phyloP scores from a whole-genome alignment of 2,113 vertebrate genomes.

The Hystrix brachyura region DNA sequence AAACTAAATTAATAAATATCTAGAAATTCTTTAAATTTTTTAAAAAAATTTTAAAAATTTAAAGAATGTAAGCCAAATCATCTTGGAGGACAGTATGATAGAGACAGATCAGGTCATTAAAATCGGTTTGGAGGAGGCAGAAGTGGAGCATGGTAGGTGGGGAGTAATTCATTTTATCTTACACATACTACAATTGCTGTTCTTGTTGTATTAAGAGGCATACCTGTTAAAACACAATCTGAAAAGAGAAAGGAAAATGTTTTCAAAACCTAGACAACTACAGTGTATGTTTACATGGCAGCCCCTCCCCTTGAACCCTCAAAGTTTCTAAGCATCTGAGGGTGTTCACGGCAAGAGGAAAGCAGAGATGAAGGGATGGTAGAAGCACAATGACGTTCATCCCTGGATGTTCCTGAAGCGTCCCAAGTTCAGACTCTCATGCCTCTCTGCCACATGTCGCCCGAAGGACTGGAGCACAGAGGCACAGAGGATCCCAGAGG shows the following conservation, averaged over 20 bases:
- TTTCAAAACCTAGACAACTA: not conserved
- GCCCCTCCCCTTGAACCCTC: not conserved
- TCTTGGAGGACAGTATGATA: not conserved
- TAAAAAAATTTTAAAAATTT: not conserved
- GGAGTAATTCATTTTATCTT: conserved; percentile 24
- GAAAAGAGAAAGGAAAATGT: not conserved
- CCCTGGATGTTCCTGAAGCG: not conserved
- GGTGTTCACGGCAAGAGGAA: not conserved
- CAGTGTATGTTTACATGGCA: not conserved
- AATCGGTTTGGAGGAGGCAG: not conserved
- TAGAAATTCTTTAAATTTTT: conserved; percentile 7
- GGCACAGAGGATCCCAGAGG: not conserved
- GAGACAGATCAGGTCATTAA: conserved; percentile 36
- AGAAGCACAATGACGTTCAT: not conserved
- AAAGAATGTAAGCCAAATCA: conserved; percentile 30
- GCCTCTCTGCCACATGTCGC: not conserved
- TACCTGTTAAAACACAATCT: conserved; percentile 20
- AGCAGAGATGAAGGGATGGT: not conserved
- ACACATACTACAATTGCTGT: not conserved
- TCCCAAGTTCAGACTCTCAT: not conserved
- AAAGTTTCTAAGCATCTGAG: conserved; percentile 20
- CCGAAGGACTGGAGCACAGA: not conserved
- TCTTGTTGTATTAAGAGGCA: not conserved
- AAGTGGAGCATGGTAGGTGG: not conserved
- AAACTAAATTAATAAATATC: conserved; percentile 38